Percentiles rank a stretch among this genome's conserved stretches.
Evolutionary conservation across 2,113 vertebrate species (phyloP).

Genomic region (Martes martes): DNA sequence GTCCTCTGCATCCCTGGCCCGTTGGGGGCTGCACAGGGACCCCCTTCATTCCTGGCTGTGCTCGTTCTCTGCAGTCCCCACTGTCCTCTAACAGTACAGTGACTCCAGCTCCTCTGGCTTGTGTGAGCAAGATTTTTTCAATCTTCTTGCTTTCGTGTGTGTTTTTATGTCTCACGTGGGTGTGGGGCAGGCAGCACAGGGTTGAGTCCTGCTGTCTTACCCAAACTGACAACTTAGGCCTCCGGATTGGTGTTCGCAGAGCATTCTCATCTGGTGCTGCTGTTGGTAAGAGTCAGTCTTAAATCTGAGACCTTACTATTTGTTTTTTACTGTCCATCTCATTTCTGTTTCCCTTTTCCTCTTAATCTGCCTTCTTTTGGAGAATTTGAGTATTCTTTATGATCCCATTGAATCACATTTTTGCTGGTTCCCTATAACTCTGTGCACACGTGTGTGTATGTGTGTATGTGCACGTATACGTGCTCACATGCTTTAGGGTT

Average conservation of each 20-base stretch:
- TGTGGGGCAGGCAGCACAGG: neutral
- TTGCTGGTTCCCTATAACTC: neutral
- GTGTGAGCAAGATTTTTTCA: neutral
- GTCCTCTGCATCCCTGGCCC: too few species aligned
- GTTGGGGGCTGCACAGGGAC: neutral
- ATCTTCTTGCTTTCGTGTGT: neutral
- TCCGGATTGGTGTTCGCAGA: neutral
- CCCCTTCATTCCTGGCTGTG: neutral
- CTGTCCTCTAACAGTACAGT: neutral
- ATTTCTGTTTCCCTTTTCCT: neutral
- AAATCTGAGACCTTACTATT: neutral
- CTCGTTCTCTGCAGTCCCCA: neutral
- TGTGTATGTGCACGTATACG: neutral
- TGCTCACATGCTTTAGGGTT: neutral
- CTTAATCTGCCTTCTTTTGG: neutral
- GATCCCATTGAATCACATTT: neutral
- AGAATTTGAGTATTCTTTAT: neutral
- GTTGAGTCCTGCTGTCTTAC: neutral
- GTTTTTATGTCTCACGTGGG: neutral
- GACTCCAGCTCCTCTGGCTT: too few species aligned
- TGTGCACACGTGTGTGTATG: fast-evolving
- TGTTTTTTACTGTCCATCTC: neutral
- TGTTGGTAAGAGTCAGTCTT: neutral
- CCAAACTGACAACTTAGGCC: fast-evolving
- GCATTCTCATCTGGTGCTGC: neutral